phyloP scores from a whole-genome alignment of 2,113 vertebrate genomes.

The Antennarius striatus region DNA sequence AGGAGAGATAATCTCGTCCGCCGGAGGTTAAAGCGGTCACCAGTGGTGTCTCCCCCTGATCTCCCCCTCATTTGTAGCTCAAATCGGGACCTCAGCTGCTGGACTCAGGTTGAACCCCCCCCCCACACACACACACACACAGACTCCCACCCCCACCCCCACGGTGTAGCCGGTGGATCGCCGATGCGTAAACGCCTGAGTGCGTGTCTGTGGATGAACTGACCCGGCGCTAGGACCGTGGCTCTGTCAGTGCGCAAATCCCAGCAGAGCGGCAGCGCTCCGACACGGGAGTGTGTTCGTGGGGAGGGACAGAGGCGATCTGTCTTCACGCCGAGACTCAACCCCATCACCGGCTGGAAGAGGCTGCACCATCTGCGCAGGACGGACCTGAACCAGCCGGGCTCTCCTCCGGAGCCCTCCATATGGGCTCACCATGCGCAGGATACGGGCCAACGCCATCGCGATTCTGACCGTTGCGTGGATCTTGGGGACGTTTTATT shows the following conservation, averaged over 20 bases:
- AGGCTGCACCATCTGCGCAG: constrained; percentile 45
- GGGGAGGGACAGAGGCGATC: constrained; percentile 24
- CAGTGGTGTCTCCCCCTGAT: neutral
- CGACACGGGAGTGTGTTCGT: constrained; percentile 39
- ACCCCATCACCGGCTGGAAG: constrained; percentile 60
- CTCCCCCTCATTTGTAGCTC: neutral
- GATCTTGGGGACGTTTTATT: constrained; percentile 98
- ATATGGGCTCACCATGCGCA: constrained; percentile 91
- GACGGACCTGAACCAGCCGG: constrained; percentile 55
- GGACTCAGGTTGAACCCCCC: constrained; percentile 27
- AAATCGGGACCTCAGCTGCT: constrained; percentile 10
- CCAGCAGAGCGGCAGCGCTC: constrained; percentile 52
- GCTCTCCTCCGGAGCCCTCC: constrained; percentile 69
- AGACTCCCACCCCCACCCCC: neutral
- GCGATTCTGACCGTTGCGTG: constrained; percentile 96
- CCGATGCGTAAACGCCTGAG: constrained; percentile 1
- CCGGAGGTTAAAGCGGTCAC: neutral
- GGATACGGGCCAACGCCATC: constrained; percentile 97
- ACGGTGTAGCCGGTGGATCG: neutral
- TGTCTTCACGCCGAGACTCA: constrained; percentile 38
- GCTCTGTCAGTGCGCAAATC: constrained; percentile 60
- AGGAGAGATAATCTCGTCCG: too few relatives aligned
- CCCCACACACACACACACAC: neutral
- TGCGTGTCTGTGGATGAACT: constrained; percentile 20
- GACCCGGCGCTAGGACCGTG: constrained; percentile 79